Base-by-base conservation (phyloP, 2,888 invertebrate genomes). In the Eumerus sabulonum region DNA sequence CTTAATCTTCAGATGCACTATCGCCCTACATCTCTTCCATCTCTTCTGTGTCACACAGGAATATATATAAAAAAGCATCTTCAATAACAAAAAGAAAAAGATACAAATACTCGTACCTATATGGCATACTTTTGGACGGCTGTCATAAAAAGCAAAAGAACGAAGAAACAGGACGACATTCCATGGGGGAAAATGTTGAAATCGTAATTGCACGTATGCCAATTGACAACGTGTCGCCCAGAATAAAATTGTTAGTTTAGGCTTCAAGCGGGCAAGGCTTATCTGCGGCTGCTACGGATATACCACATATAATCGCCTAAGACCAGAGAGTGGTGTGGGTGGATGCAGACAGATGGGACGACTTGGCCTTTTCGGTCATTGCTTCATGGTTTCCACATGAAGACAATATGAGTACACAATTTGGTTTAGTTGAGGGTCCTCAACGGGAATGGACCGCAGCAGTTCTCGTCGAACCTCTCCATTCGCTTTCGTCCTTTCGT, bases 151-250 rank as follows among this genome's bases (percentile, higher is more conserved):
- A 73, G n/a, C n/a, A n/a, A n/a, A n/a, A n/a, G n/a, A n/a, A n/a
- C n/a, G n/a, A n/a, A 54, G 40, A 19, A 27, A 27, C 27, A 27
- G 19, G 9, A 48, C 18, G 35, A 38, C 45, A n/a, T n/a, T n/a
- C n/a, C n/a, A 45, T 14, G 14, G 45, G 66, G 56, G 1, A 73
- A 72, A 72, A 67, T 62, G 60, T 72, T 77, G 67, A 72, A 68
- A 68, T 62, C 73, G 77, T 77, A 77, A 77, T 73, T 77, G 77
- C 77, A 77, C 77, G 77, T 77, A 73, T 77, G 77, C 77, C 77
- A 77, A 77, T 77, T 77, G 77, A 73, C 77, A 73, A 77, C 77
- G 77, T 77, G 77, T 77, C 73, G 67, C 73, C 67, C 50, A 44
- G 57, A 73, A 73, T 63, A 72, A 77, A 77, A 59, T 67, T 73